Evolutionary conservation across 2,797 vertebrate genomes (phyloP).

Genomic region (Chromobotia macracanthus): DNA sequence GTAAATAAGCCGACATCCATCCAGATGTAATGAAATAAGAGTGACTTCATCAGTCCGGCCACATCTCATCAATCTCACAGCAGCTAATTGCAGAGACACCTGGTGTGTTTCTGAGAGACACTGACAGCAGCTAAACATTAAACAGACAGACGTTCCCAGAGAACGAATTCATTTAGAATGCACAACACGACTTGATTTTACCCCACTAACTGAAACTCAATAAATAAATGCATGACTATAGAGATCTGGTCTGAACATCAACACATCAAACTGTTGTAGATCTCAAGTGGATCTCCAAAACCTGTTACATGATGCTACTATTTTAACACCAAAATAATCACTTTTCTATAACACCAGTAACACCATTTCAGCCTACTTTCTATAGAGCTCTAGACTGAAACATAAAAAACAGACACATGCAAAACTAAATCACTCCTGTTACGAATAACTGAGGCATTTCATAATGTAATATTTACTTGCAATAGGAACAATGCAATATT

Average conservation of each 20-base stretch:
- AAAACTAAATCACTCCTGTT: too few relatives aligned
- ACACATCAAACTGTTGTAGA: background rate
- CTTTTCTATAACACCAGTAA: too few relatives aligned
- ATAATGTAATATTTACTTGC: too few relatives aligned
- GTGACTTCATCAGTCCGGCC: conserved; percentile 44
- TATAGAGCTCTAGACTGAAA: too few relatives aligned
- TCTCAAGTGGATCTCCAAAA: too few relatives aligned
- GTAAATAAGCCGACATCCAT: conserved; percentile 71
- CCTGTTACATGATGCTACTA: too few relatives aligned
- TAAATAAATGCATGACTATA: background rate
- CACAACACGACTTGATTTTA: background rate
- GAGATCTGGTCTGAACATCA: background rate
- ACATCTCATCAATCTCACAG: conserved; percentile 58
- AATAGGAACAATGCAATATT: too few relatives aligned
- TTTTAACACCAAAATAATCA: too few relatives aligned
- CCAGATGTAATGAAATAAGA: conserved; percentile 56
- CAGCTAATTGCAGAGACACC: conserved; percentile 61
- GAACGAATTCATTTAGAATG: background rate
- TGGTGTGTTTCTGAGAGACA: conserved; percentile 39
- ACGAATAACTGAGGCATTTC: too few relatives aligned
- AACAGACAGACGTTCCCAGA: background rate
- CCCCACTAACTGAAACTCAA: conserved; percentile 2
- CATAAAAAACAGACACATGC: too few relatives aligned
- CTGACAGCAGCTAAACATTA: background rate
- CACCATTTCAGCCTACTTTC: too few relatives aligned